Percentiles rank a stretch among this genome's conserved stretches.
These are phyloP conservation scores for Atractosteus spatula DNA, from an alignment of 2,113 vertebrate species.

Conservation along the genomic window DNA sequence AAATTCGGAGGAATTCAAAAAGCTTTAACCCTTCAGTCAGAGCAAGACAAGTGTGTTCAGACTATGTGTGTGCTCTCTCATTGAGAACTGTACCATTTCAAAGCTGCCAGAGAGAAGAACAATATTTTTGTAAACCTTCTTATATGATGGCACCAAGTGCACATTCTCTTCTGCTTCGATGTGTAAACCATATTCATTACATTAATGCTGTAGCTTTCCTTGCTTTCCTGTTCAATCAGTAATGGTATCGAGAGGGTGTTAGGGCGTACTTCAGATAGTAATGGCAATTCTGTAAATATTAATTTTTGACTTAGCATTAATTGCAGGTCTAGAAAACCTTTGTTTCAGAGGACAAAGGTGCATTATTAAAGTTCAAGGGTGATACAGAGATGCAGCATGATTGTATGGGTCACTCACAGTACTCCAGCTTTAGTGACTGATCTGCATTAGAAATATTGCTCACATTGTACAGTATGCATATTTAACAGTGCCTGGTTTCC, in stretches of 20 bases:
- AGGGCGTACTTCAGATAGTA: not conserved
- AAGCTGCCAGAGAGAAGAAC: conserved; percentile 49
- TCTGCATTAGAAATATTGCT: not conserved
- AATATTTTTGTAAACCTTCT: conserved; percentile 35
- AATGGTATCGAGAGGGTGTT: conserved; percentile 1
- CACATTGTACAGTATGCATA: too few species aligned
- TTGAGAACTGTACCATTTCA: not conserved
- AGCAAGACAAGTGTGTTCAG: not conserved
- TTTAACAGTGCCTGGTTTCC: too few species aligned
- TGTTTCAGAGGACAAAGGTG: not conserved
- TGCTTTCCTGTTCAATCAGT: not conserved
- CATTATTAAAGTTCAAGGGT: not conserved
- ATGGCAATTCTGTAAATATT: not conserved
- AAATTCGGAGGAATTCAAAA: not conserved
- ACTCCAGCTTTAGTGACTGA: not conserved
- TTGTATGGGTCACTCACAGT: not conserved
- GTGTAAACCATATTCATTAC: not conserved
- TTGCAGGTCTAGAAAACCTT: not conserved
- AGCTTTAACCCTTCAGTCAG: not conserved
- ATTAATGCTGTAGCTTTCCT: not conserved
- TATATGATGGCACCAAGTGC: conserved; percentile 45
- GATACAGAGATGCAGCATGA: not conserved
- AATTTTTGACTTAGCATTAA: not conserved
- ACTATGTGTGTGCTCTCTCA: not conserved
- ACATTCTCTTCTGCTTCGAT: conserved; percentile 13